These are phyloP conservation scores for Athene noctua DNA, from an alignment of 2,113 vertebrate genomes.

Conservation along the genomic window DNA sequence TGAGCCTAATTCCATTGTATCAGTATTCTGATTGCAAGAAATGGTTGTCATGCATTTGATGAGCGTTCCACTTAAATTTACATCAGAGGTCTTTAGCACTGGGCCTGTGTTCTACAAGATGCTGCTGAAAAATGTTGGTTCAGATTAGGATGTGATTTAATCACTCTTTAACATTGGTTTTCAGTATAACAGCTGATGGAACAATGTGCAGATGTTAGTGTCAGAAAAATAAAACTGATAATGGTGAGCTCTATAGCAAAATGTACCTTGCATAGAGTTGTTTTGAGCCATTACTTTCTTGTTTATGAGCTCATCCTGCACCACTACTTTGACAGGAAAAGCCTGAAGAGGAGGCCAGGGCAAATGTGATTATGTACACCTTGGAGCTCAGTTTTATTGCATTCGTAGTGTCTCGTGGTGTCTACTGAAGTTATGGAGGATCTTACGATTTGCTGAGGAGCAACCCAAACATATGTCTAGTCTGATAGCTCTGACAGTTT, in stretches of 20 bases:
- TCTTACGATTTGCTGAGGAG: background rate
- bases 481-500: background rate
- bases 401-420: background rate
- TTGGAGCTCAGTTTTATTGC: background rate
- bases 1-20: background rate
- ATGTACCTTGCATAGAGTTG: rapidly evolving
- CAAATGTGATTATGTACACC: background rate
- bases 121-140: background rate
- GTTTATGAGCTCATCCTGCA: background rate
- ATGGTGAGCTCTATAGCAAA: background rate
- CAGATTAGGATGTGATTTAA: background rate
- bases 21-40: background rate
- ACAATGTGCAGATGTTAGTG: background rate
- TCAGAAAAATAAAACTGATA: background rate
- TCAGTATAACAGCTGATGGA: background rate
- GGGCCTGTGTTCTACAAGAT: background rate
- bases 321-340: background rate
- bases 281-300: background rate
- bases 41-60: background rate
- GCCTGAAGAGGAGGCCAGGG: background rate
- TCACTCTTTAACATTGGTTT: background rate
- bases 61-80: background rate
- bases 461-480: background rate
- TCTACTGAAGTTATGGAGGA: background rate
- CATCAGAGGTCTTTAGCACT: background rate